Conservation (phyloP, 2,888 invertebrate species). For the Rotaria sp. region DNA sequence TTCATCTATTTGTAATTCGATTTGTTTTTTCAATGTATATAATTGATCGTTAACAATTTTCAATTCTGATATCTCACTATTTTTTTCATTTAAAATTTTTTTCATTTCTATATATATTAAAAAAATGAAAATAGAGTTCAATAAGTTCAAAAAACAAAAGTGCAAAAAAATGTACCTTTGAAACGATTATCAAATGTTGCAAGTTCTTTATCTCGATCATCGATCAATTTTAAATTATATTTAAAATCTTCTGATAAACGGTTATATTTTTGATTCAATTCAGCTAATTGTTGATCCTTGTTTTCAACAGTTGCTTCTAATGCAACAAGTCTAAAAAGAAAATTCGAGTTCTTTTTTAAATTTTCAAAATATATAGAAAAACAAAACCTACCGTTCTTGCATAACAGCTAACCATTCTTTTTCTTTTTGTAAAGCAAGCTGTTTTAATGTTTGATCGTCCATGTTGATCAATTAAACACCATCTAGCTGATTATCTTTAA, state of each 20-base stretch:
- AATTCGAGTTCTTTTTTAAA: background rate
- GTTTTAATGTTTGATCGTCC: constrained; percentile 44
- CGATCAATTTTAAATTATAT: constrained; percentile 52
- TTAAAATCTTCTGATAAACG: constrained; percentile 54
- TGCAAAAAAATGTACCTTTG: constrained; percentile 41
- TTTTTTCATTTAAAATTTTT: constrained; percentile 43
- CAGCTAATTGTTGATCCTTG: constrained; percentile 46
- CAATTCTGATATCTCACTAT: constrained; percentile 50
- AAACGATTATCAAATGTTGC: constrained; percentile 49
- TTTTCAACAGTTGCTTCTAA: constrained; percentile 46
- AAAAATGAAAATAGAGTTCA: background rate
- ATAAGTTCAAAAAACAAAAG: background rate
- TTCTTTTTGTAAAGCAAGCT: constrained; percentile 50
- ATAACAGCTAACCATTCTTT: constrained; percentile 49
- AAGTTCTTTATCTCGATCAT: constrained; percentile 51
- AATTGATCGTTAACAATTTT: constrained; percentile 50
- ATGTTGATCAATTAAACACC: background rate
- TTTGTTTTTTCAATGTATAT: constrained; percentile 45
- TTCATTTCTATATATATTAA: constrained; percentile 18
- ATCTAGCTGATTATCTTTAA: background rate
- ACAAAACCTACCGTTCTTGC: constrained; percentile 40
- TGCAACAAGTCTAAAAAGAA: constrained; percentile 45
- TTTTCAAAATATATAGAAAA: background rate
- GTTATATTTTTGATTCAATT: constrained; percentile 47
- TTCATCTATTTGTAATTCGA: constrained; percentile 47